A percentile compares a stretch with the other conserved stretches of the same genome.
These are phyloP conservation scores for Papilio elwesi DNA, from an alignment of 2,888 invertebrate genomes.

Conservation along the genomic window DNA sequence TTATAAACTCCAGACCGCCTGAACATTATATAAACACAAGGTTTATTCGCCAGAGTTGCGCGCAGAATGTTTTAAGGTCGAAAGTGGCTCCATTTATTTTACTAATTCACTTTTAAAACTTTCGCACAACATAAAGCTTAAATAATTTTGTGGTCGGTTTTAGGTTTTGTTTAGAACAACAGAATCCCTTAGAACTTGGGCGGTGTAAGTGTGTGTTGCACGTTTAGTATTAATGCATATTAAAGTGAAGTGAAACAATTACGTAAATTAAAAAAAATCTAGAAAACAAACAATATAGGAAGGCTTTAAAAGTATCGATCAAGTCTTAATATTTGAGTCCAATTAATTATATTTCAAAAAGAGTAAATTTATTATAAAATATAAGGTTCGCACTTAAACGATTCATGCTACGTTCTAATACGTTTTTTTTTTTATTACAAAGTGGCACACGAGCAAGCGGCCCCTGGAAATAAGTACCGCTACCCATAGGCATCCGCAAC, in stretches of 20 bases:
- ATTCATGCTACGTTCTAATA: no score
- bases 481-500: no score
- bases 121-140: conserved; percentile 2
- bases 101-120: conserved; percentile 38
- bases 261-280: background rate
- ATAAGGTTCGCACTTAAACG: no score
- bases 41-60: conserved; percentile 12
- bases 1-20: background rate
- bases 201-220: background rate
- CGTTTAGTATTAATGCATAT: background rate
- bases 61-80: conserved; percentile 1
- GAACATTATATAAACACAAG: conserved; percentile 9
- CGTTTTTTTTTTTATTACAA: no score
- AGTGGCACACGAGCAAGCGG: no score
- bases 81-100: conserved; percentile 34
- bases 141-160: conserved; percentile 19
- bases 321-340: no score
- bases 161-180: background rate
- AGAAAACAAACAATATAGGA: no score
- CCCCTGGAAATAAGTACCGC: no score
- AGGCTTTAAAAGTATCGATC: no score
- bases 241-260: background rate
- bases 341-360: no score
- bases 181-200: background rate
- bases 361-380: no score